phyloP scores from a whole-genome alignment of 2,888 invertebrate genomes.

The Oithona nana region DNA sequence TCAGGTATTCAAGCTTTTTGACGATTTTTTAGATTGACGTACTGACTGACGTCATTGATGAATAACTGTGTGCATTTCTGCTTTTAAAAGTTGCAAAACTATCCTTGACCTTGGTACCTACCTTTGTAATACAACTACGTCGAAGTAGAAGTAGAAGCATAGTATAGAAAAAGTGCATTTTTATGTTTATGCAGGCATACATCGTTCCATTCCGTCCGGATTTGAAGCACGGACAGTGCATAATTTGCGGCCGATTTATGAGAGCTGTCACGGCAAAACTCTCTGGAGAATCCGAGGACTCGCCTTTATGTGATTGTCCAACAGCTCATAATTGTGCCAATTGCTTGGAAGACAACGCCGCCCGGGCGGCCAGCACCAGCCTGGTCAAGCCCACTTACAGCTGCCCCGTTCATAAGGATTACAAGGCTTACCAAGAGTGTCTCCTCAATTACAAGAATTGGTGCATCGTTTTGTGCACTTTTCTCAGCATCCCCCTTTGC shows the following conservation, averaged over 20 bases:
- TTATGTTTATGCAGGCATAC: too few relatives aligned
- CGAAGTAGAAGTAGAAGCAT: too few relatives aligned
- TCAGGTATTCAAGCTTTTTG: constrained; percentile 25
- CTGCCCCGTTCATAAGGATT: constrained; percentile 26
- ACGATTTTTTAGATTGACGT: too few relatives aligned
- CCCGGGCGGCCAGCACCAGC: constrained; percentile 18
- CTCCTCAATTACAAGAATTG: constrained; percentile 26
- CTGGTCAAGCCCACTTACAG: constrained; percentile 25
- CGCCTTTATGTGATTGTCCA: constrained; percentile 3
- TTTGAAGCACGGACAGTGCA: constrained; percentile 5
- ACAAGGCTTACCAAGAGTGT: constrained; percentile 26
- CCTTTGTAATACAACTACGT: too few relatives aligned
- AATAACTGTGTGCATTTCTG: too few relatives aligned
- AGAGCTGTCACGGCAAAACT: background rate
- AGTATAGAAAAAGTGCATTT: too few relatives aligned
- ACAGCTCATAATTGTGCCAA: background rate
- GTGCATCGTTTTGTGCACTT: constrained; percentile 26
- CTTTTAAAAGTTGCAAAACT: too few relatives aligned
- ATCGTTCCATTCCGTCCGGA: constrained; percentile 21
- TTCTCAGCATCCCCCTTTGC: constrained; percentile 27
- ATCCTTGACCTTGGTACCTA: too few relatives aligned
- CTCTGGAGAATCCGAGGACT: background rate
- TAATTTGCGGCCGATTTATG: constrained; percentile 19
- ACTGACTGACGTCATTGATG: too few relatives aligned
- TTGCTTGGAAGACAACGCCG: constrained; percentile 23